Evolutionary conservation across 2,888 invertebrate species (phyloP), one percentile per base, ranked within the genome.

Genomic region (Diogma glabrata): DNA sequence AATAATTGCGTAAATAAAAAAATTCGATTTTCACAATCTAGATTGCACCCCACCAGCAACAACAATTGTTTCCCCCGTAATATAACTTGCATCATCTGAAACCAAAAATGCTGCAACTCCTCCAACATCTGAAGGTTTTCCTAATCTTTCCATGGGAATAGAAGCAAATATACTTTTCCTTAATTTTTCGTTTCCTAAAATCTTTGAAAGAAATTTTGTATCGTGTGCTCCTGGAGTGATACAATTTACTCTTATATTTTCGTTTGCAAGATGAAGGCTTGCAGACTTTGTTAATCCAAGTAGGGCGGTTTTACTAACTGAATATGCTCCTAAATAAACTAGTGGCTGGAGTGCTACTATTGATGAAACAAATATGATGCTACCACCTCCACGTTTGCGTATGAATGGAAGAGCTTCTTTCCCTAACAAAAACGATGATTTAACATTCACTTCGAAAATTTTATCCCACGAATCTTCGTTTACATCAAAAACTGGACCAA

Each of bases 371-470:
- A 92, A 88, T 3, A 93, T 79, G 57, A 96, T 87, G 57, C 79
- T 86, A 12, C 92, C 89, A 26, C 84, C 82, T 52, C 85, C 83
- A 61, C 87, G 77, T 64, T 86, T 77, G 52, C 82, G 74, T 53
- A 97, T 71, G 62, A 84, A 77, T 1, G 96, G 94, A 43, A 90
- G 73, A 8, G 84, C 84, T 73, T 92, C 90, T 72, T 95, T 87
- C 16, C 91, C 85, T 47, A 97, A 66, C 55, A 93, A 69, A 74
- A 82, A 95, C 0, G 91, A 79, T 50, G 86, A 75, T 72, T 95
- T 97, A 0, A 97, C 89, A 72, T 97, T 97, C 1, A 87, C 77
- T 54, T 96, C 95, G 71, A 97, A 95, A 63, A 94, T 89, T 78
- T 95, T 95, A 66, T 95, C 93, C 94, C 94, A 96, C 1, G 81